phyloP scores from a whole-genome alignment of 2,888 invertebrate species.

The Anoplius nigerrimus region DNA sequence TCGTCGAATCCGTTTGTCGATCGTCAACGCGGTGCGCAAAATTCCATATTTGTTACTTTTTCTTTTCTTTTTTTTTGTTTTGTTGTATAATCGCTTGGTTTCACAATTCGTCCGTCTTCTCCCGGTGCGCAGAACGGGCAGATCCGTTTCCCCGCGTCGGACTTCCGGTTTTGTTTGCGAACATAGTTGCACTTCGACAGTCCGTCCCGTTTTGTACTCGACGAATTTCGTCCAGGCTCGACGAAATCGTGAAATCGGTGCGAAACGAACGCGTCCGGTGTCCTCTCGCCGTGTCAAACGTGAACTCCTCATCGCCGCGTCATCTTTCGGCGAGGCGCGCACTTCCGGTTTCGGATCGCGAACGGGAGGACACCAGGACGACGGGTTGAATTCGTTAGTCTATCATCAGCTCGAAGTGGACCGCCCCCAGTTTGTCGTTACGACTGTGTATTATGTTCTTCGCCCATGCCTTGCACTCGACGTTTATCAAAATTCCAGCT shows the following conservation, averaged over 20 bases:
- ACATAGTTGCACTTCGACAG: slow-evolving; percentile 15
- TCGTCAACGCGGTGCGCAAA: no score
- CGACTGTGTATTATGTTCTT: slow-evolving; percentile 82
- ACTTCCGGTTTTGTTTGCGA: slow-evolving; percentile 11
- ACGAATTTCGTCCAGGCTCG: slow-evolving; percentile 24
- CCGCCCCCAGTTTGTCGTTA: slow-evolving; percentile 82
- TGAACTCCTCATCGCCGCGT: no score
- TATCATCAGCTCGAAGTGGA: slow-evolving; percentile 85
- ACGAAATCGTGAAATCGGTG: no score
- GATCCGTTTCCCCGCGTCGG: background rate
- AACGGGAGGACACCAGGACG: slow-evolving; percentile 20
- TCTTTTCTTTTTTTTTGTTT: no score
- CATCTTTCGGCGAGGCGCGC: background rate
- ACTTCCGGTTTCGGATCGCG: slow-evolving; percentile 27
- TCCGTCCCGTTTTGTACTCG: slow-evolving; percentile 37
- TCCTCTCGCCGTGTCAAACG: no score
- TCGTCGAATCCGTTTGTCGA: no score
- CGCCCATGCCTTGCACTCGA: slow-evolving; percentile 85
- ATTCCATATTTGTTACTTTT: no score
- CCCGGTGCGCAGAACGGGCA: no score
- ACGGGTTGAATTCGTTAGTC: slow-evolving; percentile 59
- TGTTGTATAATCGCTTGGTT: no score
- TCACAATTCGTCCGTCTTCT: no score
- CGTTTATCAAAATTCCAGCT: slow-evolving; percentile 81
- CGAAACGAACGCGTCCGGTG: no score